Conservation (phyloP, 2,888 invertebrate genomes). For the Xylophagus ater region DNA sequence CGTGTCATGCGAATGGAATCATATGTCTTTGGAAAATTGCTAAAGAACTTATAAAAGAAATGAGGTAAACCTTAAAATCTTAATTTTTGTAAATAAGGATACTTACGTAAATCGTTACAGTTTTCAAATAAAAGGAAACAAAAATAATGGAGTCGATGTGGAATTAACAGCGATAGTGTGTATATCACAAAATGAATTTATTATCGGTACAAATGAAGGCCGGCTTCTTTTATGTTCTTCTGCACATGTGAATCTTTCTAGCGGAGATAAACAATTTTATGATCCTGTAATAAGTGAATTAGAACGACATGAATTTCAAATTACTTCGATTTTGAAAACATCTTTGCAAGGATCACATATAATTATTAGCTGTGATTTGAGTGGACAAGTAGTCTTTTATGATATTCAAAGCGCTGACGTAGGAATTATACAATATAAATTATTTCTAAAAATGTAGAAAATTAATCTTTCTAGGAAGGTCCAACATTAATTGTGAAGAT, state of each 20-base stretch:
- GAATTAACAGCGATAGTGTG: slow-evolving; percentile 27
- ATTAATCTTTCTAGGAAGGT: slow-evolving; percentile 23
- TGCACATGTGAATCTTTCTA: slow-evolving; percentile 13
- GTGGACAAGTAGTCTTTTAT: slow-evolving; percentile 34
- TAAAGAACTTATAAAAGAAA: slow-evolving; percentile 25
- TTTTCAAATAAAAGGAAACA: slow-evolving; percentile 10
- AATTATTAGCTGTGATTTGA: slow-evolving; percentile 34
- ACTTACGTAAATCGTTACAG: too few relatives aligned
- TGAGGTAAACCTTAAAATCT: slow-evolving; percentile 23
- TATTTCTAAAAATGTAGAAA: neutral
- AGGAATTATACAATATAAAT: slow-evolving; percentile 6
- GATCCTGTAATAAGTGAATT: slow-evolving; percentile 21
- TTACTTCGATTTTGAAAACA: slow-evolving; percentile 26
- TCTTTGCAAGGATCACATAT: slow-evolving; percentile 23
- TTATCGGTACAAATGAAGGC: slow-evolving; percentile 34
- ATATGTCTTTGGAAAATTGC: slow-evolving; percentile 30
- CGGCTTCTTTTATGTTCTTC: slow-evolving; percentile 29
- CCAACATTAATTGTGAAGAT: slow-evolving; percentile 29
- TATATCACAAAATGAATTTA: slow-evolving; percentile 26
- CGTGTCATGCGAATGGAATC: slow-evolving; percentile 31
- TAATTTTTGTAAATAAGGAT: neutral
- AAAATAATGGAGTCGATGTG: slow-evolving; percentile 6
- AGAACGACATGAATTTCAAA: slow-evolving; percentile 31
- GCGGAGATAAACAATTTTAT: neutral
- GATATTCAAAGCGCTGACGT: slow-evolving; percentile 28